Evolutionary conservation across 2,888 invertebrate genomes (phyloP), one percentile per base, ranked within the genome.

Genomic region (Fissipunctia ypsillon): DNA sequence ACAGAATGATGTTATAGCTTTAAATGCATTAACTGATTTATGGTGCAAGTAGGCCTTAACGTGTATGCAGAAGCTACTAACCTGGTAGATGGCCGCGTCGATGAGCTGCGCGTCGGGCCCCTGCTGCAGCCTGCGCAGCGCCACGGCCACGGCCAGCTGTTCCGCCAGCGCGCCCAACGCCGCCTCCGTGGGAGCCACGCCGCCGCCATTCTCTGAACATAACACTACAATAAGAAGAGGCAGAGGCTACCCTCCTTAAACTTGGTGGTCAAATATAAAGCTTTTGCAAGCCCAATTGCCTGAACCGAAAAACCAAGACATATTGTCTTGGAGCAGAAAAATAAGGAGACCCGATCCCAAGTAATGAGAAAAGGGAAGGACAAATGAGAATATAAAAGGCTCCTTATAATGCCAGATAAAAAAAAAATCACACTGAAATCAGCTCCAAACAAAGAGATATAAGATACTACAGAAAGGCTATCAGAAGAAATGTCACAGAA

Each of bases 111-210:
- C 95, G 69, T 89, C 73, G 59, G 41, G 74, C 2, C 50, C 85
- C 66, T 91, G 92, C 93, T 96, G 98, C 71, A 97, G 94, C 67
- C 96, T 96, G 83, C 98, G 97, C 83, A 99, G 95, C 0, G 98
- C 96, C 28, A 97, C 95, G 0, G 98, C 98, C 1, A 98, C 98
- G 22, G 97, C 97, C 75, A 99, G 96, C 93, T 98, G 98, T 93
- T 99, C 99, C 10, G 97, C 97, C 88, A 98, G 97, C 91, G 97
- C 98, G 78, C 97, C 97, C 75, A 98, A 95, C 80, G 97, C 95
- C 83, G 94, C 91, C 90, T 94, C 90, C 14, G 97, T 96, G 65
- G 95, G 90, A 74, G 88, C 82, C 70, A 88, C 88, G 35, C 93
- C 93, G 54, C 92, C 90, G 66, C 92, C 90, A 64, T 84, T 50